Evolutionary conservation across 2,888 invertebrate genomes (phyloP), one percentile per base, ranked within the genome.

Genomic region (Nomada goodeniana): DNA sequence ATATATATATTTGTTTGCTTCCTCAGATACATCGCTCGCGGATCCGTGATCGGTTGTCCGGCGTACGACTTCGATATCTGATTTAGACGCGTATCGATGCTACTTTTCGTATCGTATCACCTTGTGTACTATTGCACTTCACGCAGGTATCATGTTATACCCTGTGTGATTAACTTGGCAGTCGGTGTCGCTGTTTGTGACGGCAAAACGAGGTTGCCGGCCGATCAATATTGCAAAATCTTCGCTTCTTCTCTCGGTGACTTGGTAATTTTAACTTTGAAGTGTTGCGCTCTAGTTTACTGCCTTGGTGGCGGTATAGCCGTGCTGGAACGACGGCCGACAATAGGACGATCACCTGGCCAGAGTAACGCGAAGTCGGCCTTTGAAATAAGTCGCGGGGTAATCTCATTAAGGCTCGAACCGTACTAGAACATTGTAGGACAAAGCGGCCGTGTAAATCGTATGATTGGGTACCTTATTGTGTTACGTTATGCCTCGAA

Each of bases 81-180:
- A 80, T 80, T 63, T 42, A 63, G 26, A 44, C 61, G 29, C 50
- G 57, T 73, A 73, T 81, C 81, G 65, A n/a, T 80, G 36, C 60
- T 23, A 47, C 29, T 13, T 59, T 59, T 26, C 52, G 70, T 74
- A 78, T 83, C 83, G 83, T 77, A 83, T 83, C 77, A 59, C 68
- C 52, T 11, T 29, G 29, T 26, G 20, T 42, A 50, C 42, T 69
- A 79, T 69, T 64, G 69, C 50, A 47, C 13, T 55, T 53, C 68
- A 42, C 44, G 13, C 53, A 47, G 36, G 83, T 83, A 70, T 82
- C 83, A 68, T 71, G 50, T 78, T 82, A 57, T 69, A 61, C 61
- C 13, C 63, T 20, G n/a, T 26, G 47, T 42, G 65, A 73, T 64
- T 64, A 72, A 26, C 71, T 18, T 47, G 20, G 42, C 50, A 18